Percentiles rank a stretch among this genome's conserved stretches.
These are phyloP conservation scores for Cephus sareptanus DNA, from an alignment of 2,888 invertebrate species.

Conservation along the genomic window DNA sequence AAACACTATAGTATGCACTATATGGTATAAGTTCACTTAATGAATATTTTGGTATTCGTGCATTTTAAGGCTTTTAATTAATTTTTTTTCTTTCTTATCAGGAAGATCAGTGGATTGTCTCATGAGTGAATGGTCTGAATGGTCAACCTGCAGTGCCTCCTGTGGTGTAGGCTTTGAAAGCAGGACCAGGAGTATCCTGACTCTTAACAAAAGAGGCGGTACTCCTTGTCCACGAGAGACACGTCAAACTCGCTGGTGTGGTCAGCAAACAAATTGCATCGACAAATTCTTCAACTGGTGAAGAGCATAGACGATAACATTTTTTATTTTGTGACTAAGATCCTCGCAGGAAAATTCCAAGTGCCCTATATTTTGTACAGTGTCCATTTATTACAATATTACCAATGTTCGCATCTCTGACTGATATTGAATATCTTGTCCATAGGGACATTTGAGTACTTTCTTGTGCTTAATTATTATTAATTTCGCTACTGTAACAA, in stretches of 20 bases:
- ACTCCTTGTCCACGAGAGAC: not conserved
- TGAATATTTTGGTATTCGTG: not conserved
- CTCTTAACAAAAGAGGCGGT: not conserved
- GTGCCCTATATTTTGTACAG: not conserved
- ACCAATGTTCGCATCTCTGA: not conserved
- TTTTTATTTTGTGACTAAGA: not conserved
- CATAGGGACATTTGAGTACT: not conserved
- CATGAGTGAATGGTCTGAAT: slow-evolving; percentile 63
- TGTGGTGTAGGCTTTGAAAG: slow-evolving; percentile 60
- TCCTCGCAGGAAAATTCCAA: not conserved
- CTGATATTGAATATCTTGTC: not conserved
- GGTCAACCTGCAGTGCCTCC: slow-evolving; percentile 63
- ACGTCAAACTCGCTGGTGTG: slow-evolving; percentile 17
- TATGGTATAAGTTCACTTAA: too few species aligned
- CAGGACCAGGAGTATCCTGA: slow-evolving; percentile 40
- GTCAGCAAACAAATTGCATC: slow-evolving; percentile 16
- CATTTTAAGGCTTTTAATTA: not conserved
- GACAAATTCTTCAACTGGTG: slow-evolving; percentile 14
- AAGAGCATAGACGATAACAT: not conserved
- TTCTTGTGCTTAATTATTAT: not conserved
- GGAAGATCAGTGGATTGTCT: slow-evolving; percentile 47
- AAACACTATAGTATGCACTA: too few species aligned
- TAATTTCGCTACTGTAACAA: not conserved
- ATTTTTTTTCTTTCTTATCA: not conserved
- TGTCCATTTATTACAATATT: not conserved